Percentiles rank a stretch among this genome's conserved stretches.
Conservation (phyloP, 92 coral and sea anemone genomes). For the Epizoanthus rinbou region DNA sequence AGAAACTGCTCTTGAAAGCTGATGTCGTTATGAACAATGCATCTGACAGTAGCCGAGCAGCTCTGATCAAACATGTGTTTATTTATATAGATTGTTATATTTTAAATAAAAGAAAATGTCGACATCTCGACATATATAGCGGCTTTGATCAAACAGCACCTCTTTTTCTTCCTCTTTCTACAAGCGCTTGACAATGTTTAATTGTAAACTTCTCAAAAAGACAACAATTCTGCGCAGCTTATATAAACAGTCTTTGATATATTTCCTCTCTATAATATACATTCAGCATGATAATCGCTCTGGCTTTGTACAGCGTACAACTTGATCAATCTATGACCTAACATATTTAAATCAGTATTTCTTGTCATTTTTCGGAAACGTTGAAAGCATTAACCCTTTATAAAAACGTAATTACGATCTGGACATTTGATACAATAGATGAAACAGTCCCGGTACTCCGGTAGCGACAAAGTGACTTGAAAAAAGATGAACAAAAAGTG, state of each 20-base stretch:
- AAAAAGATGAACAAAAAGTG: no score
- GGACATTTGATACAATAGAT: no score
- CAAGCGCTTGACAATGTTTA: not conserved
- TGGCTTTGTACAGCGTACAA: not conserved
- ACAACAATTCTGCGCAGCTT: constrained; percentile 17
- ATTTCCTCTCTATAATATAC: not conserved
- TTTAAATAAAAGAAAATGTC: not conserved
- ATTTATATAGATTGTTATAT: not conserved
- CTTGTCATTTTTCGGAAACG: no score
- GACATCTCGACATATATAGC: not conserved
- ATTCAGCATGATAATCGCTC: not conserved
- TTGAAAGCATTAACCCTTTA: no score
- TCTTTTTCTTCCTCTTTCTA: not conserved
- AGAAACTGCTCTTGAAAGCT: not conserved
- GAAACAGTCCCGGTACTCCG: no score
- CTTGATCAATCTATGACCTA: not conserved
- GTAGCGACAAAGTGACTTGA: no score
- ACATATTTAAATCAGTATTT: not conserved
- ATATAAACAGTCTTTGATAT: not conserved
- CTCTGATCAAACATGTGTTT: not conserved
- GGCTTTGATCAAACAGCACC: not conserved
- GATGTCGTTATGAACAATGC: not conserved
- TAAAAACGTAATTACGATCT: no score
- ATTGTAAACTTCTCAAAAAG: not conserved
- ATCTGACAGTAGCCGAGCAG: not conserved